Conservation (phyloP, 2,888 invertebrate genomes). For the Laothoe populi region DNA sequence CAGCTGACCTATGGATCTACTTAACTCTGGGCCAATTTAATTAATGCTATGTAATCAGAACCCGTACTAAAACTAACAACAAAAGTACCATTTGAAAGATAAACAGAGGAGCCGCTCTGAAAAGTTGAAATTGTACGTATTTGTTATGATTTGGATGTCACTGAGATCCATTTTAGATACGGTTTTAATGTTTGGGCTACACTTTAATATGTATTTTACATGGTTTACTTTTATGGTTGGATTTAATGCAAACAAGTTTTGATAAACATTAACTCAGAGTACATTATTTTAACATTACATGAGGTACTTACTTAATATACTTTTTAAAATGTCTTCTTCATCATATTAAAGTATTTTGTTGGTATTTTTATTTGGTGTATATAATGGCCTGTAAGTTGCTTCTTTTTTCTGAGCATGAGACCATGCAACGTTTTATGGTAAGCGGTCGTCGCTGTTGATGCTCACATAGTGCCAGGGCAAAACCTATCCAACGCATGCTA, state of each 20-base stretch:
- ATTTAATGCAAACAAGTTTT: background rate
- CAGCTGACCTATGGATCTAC: constrained; percentile 14
- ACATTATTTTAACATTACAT: no score
- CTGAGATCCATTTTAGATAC: constrained; percentile 9
- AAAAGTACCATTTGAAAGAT: constrained; percentile 31
- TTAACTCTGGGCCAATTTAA: constrained; percentile 26
- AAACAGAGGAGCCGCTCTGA: constrained; percentile 26
- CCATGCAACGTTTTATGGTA: no score
- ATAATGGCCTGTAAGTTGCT: no score
- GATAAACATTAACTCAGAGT: background rate
- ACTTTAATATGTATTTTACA: background rate
- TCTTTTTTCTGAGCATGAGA: no score
- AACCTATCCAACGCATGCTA: no score
- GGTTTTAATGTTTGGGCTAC: constrained; percentile 7
- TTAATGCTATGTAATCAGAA: constrained; percentile 31
- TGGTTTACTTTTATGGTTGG: no score
- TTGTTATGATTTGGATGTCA: constrained; percentile 25
- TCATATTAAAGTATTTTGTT: background rate
- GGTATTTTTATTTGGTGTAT: background rate
- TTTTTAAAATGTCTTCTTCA: background rate
- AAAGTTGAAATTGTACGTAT: constrained; percentile 26
- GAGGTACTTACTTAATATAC: no score
- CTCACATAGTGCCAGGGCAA: no score
- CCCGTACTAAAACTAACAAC: constrained; percentile 31
- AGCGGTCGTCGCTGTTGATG: no score